Evolutionary conservation across 2,113 vertebrate species (phyloP).

Genomic region (Colaptes auratus): DNA sequence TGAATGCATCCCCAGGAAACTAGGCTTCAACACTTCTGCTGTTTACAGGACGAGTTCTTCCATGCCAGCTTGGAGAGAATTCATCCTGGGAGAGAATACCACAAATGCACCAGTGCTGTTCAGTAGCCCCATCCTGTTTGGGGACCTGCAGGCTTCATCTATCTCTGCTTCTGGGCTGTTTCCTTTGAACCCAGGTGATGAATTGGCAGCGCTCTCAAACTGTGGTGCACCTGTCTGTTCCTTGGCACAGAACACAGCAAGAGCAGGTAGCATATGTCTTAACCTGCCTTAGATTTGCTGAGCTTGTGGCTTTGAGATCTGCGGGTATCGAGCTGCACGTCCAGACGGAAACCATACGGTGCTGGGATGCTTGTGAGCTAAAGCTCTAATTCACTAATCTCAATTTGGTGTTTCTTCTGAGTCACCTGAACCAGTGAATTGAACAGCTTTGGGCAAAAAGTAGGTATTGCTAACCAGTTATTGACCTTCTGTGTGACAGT

Average conservation of each 20-base stretch:
- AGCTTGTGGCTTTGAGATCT: neutral
- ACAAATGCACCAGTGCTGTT: neutral
- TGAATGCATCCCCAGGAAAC: neutral
- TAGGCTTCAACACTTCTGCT: neutral
- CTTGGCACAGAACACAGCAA: neutral
- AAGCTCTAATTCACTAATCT: neutral
- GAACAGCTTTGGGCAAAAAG: neutral
- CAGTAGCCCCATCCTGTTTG: neutral
- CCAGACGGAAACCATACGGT: neutral
- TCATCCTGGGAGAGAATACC: neutral
- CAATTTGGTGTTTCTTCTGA: neutral
- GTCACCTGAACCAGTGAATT: neutral
- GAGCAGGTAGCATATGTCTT: neutral
- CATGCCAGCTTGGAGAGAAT: neutral
- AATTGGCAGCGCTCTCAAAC: neutral
- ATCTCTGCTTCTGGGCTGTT: neutral
- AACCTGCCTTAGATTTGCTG: neutral
- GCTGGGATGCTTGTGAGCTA: neutral
- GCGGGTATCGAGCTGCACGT: neutral
- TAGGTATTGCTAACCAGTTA: neutral
- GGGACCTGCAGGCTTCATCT: neutral
- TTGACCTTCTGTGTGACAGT: neutral
- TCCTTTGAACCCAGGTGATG: neutral
- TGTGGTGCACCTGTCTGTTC: neutral
- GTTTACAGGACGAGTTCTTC: neutral